These are phyloP conservation scores for Bhutanitis thaidina DNA, from an alignment of 2,888 invertebrate species.

Conservation along the genomic window DNA sequence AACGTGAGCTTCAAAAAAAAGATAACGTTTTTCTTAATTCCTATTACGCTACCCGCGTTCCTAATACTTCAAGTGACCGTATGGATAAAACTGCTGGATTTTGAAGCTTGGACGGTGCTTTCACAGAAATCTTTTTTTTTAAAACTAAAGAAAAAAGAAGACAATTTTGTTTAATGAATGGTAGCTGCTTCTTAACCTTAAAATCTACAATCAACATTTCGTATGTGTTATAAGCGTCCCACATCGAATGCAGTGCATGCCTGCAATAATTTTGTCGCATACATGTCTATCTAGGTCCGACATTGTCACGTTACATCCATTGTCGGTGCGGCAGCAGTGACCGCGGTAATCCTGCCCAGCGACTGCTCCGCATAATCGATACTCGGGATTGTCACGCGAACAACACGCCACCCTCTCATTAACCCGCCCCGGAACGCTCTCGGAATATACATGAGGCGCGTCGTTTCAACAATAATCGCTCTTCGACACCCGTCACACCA, in stretches of 20 bases:
- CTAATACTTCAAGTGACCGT: no score
- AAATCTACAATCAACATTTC: no score
- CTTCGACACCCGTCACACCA: not conserved
- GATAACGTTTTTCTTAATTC: not conserved
- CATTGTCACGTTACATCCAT: conserved; percentile 8
- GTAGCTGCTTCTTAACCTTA: no score
- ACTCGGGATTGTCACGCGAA: conserved; percentile 20
- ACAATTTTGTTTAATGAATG: no score
- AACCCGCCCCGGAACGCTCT: conserved; percentile 36
- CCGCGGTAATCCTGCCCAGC: not conserved
- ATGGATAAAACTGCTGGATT: no score
- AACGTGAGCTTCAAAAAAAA: conserved; percentile 8
- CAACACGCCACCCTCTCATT: conserved; percentile 1
- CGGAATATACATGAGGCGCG: conserved; percentile 60
- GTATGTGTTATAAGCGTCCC: no score
- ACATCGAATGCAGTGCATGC: not conserved
- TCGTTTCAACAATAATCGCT: conserved; percentile 47
- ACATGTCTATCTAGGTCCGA: not conserved
- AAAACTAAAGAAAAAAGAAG: no score
- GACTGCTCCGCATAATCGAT: conserved; percentile 18
- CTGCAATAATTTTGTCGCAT: not conserved
- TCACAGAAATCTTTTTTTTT: no score
- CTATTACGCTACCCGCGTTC: no score
- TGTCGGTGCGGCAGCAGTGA: not conserved
- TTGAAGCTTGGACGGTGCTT: no score